Evolutionary conservation across 2,113 vertebrate genomes (phyloP).

Genomic region (Willisornis vidua): DNA sequence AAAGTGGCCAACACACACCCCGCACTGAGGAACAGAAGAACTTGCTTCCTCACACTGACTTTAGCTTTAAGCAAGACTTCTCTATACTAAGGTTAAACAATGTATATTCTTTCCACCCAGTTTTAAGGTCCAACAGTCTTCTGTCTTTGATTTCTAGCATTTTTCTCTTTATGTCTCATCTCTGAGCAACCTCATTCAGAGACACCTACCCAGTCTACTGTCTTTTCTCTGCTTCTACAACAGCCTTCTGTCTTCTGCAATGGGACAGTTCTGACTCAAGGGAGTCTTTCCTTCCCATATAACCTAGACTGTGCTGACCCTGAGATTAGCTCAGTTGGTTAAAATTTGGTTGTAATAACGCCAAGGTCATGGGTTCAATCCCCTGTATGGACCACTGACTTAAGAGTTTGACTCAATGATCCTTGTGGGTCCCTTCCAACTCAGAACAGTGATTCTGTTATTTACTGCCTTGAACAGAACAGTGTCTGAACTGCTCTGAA

Average conservation of each 20-base stretch:
- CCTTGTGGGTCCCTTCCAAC: too few species aligned
- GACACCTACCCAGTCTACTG: neutral
- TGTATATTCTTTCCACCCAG: neutral
- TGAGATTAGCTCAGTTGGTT: too few species aligned
- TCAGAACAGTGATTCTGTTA: neutral
- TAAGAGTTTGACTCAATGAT: too few species aligned
- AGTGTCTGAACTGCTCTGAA: neutral
- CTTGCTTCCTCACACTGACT: neutral
- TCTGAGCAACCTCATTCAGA: neutral
- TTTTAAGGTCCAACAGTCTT: neutral
- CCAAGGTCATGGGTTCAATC: too few species aligned
- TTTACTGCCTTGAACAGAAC: neutral
- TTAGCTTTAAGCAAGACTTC: neutral
- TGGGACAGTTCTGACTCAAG: neutral
- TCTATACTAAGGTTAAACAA: neutral
- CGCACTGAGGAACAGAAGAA: neutral
- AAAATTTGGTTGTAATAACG: too few species aligned
- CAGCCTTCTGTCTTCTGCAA: neutral
- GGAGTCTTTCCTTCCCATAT: neutral
- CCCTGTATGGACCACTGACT: too few species aligned
- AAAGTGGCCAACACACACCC: neutral
- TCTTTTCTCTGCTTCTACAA: neutral
- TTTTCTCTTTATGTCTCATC: neutral
- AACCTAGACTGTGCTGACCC: too few species aligned
- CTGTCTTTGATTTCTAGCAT: neutral